Base-by-base conservation (phyloP, 2,888 invertebrate genomes). In the Patella pellucida region DNA sequence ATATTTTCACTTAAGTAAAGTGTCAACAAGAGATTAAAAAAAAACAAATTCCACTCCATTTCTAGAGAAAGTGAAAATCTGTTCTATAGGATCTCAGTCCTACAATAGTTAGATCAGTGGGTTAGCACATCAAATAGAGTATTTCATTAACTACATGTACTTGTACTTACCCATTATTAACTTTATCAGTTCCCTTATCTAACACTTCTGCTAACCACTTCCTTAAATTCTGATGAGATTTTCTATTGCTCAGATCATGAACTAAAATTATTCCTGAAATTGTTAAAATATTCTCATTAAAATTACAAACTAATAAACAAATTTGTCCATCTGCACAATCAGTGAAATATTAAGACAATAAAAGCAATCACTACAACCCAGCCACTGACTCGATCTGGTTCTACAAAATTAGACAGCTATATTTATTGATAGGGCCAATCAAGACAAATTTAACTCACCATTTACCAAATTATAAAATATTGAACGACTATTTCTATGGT, bases 201-300 rank as follows among this genome's bases (percentile, higher is more conserved):
- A 97, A 90, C 79, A 98, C 95, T 92, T 99, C 98, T 68, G 95
- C 94, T 1, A 99, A 92, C 98, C 98, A 99, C 91, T 96, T 96
- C 81, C 95, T 94, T 78, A 99, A 92, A 92, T 98, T 98, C 78
- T 95, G 94, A 90, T 98, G 97, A 74, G 98, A 98, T 91, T 98
- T 98, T 81, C 96, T 93, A 91, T 99, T 99, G 7, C 97, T 97
- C 86, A 99, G 92, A 92, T 99, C 99, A 90, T 99, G 98, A 2
- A 99, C 98, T 79, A 99, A 92, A 85, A 99, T 96, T 54, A 98
- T 95, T 78, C 95, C 95, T 95, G 89, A 67, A 92, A 81, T 52
- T 41, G 1, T 41, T 4, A 9, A 41, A 41, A 41, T 7, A 41
- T 41, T 41, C 41, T 41, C 7, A 7, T 41, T 9, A 41, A 7